Evolutionary conservation across 1,140 invertebrate genomes (phyloP).

Genomic region (Magallana ariakensis): DNA sequence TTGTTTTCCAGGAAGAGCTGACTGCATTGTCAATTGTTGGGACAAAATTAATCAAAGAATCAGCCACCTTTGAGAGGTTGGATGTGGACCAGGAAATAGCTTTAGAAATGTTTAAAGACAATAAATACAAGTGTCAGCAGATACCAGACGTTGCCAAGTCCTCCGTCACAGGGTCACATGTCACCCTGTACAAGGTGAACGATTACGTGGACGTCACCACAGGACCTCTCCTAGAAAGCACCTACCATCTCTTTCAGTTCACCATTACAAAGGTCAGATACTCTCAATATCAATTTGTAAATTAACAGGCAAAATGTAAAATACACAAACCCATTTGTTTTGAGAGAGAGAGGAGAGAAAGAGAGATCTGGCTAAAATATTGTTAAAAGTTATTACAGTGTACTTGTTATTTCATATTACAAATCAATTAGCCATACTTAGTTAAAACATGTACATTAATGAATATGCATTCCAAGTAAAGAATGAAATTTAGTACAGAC

Average conservation of each 20-base stretch:
- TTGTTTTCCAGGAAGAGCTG: slow-evolving; percentile 84
- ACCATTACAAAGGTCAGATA: slow-evolving; percentile 84
- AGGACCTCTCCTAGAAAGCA: slow-evolving; percentile 92
- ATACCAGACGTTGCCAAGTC: slow-evolving; percentile 88
- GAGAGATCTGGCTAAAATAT: too few relatives aligned
- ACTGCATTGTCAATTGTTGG: slow-evolving; percentile 88
- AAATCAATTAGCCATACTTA: too few relatives aligned
- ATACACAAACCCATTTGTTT: background rate
- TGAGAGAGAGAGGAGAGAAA: background rate
- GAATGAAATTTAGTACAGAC: too few relatives aligned
- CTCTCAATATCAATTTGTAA: background rate
- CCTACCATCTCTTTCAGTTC: slow-evolving; percentile 87
- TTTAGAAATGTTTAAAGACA: slow-evolving; percentile 91
- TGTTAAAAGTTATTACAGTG: too few relatives aligned
- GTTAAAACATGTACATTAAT: too few relatives aligned
- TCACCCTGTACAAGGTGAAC: slow-evolving; percentile 90
- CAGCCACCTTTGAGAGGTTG: slow-evolving; percentile 86
- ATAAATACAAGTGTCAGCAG: slow-evolving; percentile 88
- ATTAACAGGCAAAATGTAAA: background rate
- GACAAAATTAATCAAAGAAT: slow-evolving; percentile 83
- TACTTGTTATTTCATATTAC: too few relatives aligned
- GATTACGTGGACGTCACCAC: slow-evolving; percentile 94
- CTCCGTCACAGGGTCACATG: slow-evolving; percentile 77
- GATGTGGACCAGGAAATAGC: slow-evolving; percentile 87
- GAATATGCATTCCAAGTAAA: too few relatives aligned